Percentiles rank a stretch among this genome's conserved stretches.
Conservation (phyloP, 2,888 invertebrate species). For the Gastracanthus pulcherrimus region DNA sequence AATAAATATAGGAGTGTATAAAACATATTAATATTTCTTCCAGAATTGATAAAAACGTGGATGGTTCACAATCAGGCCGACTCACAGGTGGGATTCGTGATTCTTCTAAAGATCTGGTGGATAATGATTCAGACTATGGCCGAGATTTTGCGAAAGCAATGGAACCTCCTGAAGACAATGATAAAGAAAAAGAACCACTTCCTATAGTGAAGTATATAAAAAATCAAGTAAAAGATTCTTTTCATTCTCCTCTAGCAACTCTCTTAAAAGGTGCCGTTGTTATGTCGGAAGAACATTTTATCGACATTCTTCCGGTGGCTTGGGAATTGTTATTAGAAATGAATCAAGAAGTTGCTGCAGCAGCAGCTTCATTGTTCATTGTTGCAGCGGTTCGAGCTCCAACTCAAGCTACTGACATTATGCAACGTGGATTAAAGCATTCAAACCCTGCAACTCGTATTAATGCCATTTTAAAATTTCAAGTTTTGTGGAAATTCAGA, state of each 20-base stretch:
- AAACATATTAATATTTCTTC: background rate
- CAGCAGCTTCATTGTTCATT: constrained; percentile 94
- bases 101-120: constrained; percentile 79
- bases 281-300: constrained; percentile 91
- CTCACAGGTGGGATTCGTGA: constrained; percentile 77
- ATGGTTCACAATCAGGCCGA: constrained; percentile 78
- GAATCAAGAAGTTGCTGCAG: constrained; percentile 92
- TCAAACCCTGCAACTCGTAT: constrained; percentile 89
- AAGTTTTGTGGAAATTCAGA: constrained; percentile 96
- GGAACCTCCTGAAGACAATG: constrained; percentile 71
- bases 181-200: constrained; percentile 80
- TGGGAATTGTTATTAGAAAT: constrained; percentile 97
- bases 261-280: constrained; percentile 94
- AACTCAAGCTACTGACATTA: constrained; percentile 91
- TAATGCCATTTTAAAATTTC: constrained; percentile 91
- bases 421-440: constrained; percentile 93
- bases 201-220: constrained; percentile 90
- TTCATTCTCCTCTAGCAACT: constrained; percentile 92
- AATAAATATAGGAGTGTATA: background rate
- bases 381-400: constrained; percentile 95
- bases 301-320: constrained; percentile 93
- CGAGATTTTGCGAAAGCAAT: constrained; percentile 71
- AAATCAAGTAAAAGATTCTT: constrained; percentile 90
- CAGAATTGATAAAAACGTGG: constrained; percentile 79
- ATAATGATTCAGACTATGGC: constrained; percentile 78